Evolutionary conservation across 2,888 invertebrate genomes (phyloP).

Genomic region (Synergus laeviventris): DNA sequence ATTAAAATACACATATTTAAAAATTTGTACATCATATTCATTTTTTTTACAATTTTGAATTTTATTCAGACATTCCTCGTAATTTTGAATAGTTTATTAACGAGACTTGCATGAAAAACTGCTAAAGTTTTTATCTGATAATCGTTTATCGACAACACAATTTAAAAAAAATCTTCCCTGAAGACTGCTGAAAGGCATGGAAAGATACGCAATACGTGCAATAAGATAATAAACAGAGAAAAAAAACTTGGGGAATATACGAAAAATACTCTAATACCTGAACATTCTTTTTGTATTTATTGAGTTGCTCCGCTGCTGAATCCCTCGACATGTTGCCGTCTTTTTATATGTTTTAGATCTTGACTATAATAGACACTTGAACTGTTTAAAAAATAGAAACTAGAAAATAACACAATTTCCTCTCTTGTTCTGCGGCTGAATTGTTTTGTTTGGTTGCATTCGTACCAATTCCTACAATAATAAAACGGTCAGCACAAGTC

Average conservation of each 20-base stretch:
- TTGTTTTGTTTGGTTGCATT: neutral
- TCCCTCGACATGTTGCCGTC: constrained; percentile 77
- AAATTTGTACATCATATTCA: too few species aligned
- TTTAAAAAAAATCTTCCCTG: neutral
- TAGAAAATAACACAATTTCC: neutral
- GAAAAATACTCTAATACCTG: constrained; percentile 78
- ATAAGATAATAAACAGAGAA: neutral
- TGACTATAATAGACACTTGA: neutral
- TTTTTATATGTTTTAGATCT: neutral
- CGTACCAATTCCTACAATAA: neutral
- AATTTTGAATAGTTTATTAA: too few species aligned
- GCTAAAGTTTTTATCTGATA: too few species aligned
- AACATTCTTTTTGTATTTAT: constrained; percentile 79
- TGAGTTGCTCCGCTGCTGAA: constrained; percentile 81
- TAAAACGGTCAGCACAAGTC: too few species aligned
- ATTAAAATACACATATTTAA: too few species aligned
- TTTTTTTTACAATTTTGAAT: too few species aligned
- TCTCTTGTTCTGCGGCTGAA: neutral
- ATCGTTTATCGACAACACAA: neutral
- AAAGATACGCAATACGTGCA: neutral
- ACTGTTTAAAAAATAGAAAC: neutral
- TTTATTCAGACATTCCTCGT: too few species aligned
- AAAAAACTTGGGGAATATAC: neutral
- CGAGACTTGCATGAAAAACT: too few species aligned
- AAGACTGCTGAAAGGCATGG: neutral